Evolutionary conservation across 1,140 invertebrate genomes (phyloP), one percentile per base, ranked within the genome.

Genomic region (Drosophila sucinea): DNA sequence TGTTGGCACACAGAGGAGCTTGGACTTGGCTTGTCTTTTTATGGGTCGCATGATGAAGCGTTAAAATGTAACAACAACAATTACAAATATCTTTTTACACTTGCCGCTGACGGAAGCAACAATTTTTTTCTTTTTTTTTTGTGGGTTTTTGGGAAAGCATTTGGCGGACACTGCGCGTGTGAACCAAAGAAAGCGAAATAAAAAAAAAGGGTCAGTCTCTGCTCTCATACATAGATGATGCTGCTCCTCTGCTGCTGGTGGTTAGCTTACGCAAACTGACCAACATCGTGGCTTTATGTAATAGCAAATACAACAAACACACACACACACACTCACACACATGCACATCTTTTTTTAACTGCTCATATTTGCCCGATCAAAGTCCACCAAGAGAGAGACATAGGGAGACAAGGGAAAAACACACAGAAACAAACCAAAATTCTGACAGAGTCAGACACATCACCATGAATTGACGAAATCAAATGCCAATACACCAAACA

Each of bases 181-280:
- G 84, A 87, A 87, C 84, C 80, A 75, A 89, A 89, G 84, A 89
- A 87, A 87, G 84, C 73, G 74, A 77, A 84, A 81, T 73, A 89
- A 74, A 25, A 25, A 51, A 51, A 73, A 89, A 90, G 78, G 85
- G 85, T 79, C 81, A 85, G 69, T 33, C 54, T 17, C 17, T 17
- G 44, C 23, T 51, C 44, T 72, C 60, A 70, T 64, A 64, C 17
- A 17, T 17, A 17, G 79, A 73, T 77, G 76, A 66, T 70, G 73
- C 10, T 66, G 47, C 44, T 58, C 47, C 33, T 17, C 17, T 40
- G 27, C 62, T 74, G 68, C 54, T 35, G 38, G 76, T 41, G 67
- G 41, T 44, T 25, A 8, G 47, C 81, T 83, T 87, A 87, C 83
- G 83, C 83, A 87, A 87, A 87, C 79, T 76, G 76, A 64, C 33